Evolutionary conservation across 2,113 vertebrate species (phyloP), one percentile per base, ranked within the genome.

Genomic region (Coreoperca whiteheadi): DNA sequence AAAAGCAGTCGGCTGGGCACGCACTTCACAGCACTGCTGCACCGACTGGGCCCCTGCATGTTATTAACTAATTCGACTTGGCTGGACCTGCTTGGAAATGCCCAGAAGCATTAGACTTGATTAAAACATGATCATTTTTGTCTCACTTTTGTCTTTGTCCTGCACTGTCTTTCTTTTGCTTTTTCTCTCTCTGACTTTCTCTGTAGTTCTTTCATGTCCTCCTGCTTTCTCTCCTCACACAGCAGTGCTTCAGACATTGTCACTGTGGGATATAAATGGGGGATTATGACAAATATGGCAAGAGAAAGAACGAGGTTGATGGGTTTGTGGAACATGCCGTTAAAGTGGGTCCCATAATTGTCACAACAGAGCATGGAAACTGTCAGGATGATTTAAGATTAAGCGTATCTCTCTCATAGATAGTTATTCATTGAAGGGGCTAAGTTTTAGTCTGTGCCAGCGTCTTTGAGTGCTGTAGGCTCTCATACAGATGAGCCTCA

Each of bases 1-100:
- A 80, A 83, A 77, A 80, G 79, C 74, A 56, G 39, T 79, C 16
- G 41, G 37, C 81, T 56, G 56, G 86, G 79, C 90, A 90, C 50
- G 56, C 39, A 74, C 84, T 85, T 83, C 90, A 87, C 81, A 89
- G 87, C 53, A 8, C 83, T 7, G 71, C 70, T 59, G 60, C 81
- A 34, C 67, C 7, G 56, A 46, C 54, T 6, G 50, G 63, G 53
- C 25, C 64, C 70, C 28, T 54, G 83, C 83, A 65, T 54, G 57
- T 48, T 64, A 46, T 76, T 71, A 88, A 74, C 56, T 77, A 80
- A 65, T 70, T 50, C 46, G 77, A 79, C 74, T 76, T 63, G 54
- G 79, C 72, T 41, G 59, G 81, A 77, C 28, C 11, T 1, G 25
- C 69, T 59, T 53, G 43, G 60, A 73, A 78, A 77, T 43, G 11